phyloP scores from a whole-genome alignment of 2,888 invertebrate genomes.

The Trissolcus japonicus region DNA sequence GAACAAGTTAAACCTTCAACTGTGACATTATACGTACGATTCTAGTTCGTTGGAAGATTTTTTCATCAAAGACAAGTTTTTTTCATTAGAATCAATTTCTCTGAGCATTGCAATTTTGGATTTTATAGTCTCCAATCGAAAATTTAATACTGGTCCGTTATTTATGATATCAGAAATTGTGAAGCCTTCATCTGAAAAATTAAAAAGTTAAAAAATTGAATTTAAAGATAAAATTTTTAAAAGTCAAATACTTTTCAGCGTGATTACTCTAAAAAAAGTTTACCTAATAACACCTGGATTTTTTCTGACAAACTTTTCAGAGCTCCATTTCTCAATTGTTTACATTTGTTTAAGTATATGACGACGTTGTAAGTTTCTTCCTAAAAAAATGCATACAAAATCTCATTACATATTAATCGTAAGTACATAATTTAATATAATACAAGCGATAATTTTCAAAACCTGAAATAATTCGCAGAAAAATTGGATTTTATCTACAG shows the following conservation, averaged over 20 bases:
- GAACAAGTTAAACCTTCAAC: neutral
- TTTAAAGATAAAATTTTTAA: neutral
- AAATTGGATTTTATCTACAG: neutral
- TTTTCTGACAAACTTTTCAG: slow-evolving; percentile 1
- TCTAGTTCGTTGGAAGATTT: neutral
- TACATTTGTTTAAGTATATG: slow-evolving; percentile 1
- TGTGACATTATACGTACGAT: neutral
- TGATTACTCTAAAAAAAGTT: neutral
- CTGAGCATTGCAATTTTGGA: neutral
- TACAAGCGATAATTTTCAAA: neutral
- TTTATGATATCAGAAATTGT: slow-evolving; percentile 7
- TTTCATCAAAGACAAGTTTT: neutral
- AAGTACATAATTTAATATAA: neutral
- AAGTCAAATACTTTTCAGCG: no score
- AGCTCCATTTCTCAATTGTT: neutral
- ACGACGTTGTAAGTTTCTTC: neutral
- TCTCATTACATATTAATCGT: neutral
- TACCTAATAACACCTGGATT: slow-evolving; percentile 9
- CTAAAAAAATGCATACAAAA: neutral
- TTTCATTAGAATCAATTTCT: neutral
- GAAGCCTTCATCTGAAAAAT: slow-evolving; percentile 21
- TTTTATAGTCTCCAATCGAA: slow-evolving; percentile 5
- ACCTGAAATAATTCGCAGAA: slow-evolving; percentile 10
- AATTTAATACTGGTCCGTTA: neutral
- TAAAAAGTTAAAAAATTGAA: neutral